Conservation (phyloP, 2,113 vertebrate genomes). For the Isichthys henryi region DNA sequence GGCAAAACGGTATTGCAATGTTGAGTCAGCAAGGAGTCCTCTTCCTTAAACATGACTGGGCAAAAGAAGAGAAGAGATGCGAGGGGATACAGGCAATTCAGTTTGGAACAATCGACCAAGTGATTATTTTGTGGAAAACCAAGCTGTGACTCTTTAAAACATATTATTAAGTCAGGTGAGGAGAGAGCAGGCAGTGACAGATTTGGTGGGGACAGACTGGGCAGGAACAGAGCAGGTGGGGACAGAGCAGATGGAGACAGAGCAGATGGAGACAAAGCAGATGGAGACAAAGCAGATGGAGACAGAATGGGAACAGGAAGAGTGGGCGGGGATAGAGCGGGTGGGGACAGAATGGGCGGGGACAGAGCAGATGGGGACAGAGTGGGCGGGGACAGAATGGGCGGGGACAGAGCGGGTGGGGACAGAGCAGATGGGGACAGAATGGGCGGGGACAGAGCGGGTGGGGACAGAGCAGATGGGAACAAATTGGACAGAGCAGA, state of each 20-base stretch:
- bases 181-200: neutral
- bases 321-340: neutral
- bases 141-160: neutral
- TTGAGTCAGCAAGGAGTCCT: constrained; percentile 50
- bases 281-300: too few relatives aligned
- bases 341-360: neutral
- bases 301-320: too few relatives aligned
- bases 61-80: neutral
- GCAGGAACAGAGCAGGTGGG: constrained; percentile 6
- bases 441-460: neutral
- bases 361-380: neutral
- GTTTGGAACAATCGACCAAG: neutral
- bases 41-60: constrained; percentile 65
- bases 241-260: neutral
- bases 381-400: neutral
- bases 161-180: neutral
- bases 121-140: neutral
- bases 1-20: constrained; percentile 47
- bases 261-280: too few relatives aligned
- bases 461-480: constrained; percentile 2
- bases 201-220: neutral
- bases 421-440: constrained; percentile 10
- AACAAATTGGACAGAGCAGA: neutral
- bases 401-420: neutral
- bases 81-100: neutral